phyloP scores from a whole-genome alignment of 2,888 invertebrate genomes.

The Coecobrya sp. region DNA sequence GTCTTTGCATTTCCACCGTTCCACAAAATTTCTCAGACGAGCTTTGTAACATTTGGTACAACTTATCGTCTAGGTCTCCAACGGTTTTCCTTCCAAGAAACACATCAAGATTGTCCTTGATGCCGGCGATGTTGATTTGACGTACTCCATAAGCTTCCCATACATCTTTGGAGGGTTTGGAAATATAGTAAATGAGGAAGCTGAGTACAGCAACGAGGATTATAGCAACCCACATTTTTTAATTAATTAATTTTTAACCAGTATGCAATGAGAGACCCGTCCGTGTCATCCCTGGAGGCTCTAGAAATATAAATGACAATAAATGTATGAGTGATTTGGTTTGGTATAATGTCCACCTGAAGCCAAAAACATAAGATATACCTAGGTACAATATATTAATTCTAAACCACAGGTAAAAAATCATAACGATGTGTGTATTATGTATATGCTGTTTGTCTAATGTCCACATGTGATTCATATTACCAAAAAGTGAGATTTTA shows the following conservation, averaged over 20 bases:
- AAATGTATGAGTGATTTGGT: no score
- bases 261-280: no score
- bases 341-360: no score
- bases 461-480: no score
- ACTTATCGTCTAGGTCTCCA: not conserved
- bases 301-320: no score
- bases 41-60: slow-evolving; percentile 2
- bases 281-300: no score
- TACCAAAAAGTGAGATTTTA: no score
- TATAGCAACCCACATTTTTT: slow-evolving; percentile 35
- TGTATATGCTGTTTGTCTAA: no score
- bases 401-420: no score
- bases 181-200: slow-evolving; percentile 6
- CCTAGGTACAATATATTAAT: no score
- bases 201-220: not conserved
- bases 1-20: slow-evolving; percentile 17
- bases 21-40: slow-evolving; percentile 36
- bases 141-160: slow-evolving; percentile 54
- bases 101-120: not conserved
- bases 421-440: no score
- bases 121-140: not conserved
- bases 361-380: no score
- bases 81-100: slow-evolving; percentile 36
- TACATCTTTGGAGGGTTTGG: slow-evolving; percentile 18
- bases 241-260: not conserved